Evolutionary conservation across 2,797 vertebrate genomes (phyloP).

Genomic region (Triplophysa bombifrons): DNA sequence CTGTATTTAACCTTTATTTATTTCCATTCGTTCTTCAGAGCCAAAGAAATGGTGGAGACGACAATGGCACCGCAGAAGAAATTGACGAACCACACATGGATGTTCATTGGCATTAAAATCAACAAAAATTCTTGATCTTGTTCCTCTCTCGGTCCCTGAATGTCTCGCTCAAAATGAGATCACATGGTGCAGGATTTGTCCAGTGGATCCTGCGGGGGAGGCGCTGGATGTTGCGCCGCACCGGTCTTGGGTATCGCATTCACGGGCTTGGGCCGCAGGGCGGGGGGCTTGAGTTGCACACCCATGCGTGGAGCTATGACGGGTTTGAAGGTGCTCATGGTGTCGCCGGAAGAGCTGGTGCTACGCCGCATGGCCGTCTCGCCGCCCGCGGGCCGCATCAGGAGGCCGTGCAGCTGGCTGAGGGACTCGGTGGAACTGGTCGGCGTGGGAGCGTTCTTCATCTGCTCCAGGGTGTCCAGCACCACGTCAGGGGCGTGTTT

Average conservation of each 20-base stretch:
- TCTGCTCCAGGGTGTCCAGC: conserved; percentile 95
- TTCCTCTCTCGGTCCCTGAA: neutral
- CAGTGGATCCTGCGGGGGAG: conserved; percentile 83
- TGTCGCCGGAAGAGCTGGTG: conserved; percentile 88
- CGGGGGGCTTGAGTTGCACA: conserved; percentile 95
- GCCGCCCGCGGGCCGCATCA: conserved; percentile 72
- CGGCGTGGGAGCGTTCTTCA: conserved; percentile 77
- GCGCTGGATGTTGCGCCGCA: conserved; percentile 66
- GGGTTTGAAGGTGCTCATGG: conserved; percentile 98
- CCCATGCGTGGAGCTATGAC: conserved; percentile 93
- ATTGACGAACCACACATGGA: neutral
- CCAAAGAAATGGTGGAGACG: conserved; percentile 7
- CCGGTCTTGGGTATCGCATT: conserved; percentile 87
- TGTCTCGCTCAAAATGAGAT: conserved; percentile 50
- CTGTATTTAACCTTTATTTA: conserved; percentile 22
- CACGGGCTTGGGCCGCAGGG: conserved; percentile 93
- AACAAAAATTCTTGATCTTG: neutral
- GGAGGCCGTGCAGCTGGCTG: conserved; percentile 74
- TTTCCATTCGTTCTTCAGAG: conserved; percentile 17
- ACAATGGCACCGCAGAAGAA: neutral
- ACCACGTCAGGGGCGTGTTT: conserved; percentile 98
- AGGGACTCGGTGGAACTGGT: conserved; percentile 80
- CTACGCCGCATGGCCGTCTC: conserved; percentile 88
- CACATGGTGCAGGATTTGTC: conserved; percentile 99
- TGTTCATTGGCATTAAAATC: neutral